A percentile compares a stretch with the other conserved stretches of the same genome.
phyloP scores from a whole-genome alignment of 2,888 invertebrate genomes.

The Celastrina argiolus region DNA sequence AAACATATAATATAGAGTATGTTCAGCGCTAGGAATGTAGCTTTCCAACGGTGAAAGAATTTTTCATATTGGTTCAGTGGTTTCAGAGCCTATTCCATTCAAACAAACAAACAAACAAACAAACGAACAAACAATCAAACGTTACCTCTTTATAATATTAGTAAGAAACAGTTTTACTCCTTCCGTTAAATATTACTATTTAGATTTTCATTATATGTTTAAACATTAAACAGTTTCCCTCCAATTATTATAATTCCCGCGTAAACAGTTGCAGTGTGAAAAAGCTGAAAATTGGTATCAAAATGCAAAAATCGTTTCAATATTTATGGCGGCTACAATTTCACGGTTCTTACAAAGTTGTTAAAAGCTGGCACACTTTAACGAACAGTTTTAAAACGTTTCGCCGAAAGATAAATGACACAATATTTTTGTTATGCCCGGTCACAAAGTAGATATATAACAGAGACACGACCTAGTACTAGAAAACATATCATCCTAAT shows the following conservation, averaged over 20 bases:
- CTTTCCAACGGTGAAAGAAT: no score
- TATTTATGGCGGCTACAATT: conserved; percentile 14
- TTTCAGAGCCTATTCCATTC: no score
- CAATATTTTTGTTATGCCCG: conserved; percentile 2
- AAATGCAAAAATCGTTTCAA: conserved; percentile 16
- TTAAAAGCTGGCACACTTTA: conserved; percentile 12
- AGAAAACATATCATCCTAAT: no score
- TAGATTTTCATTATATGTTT: not conserved
- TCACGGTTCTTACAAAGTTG: conserved; percentile 17
- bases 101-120: no score
- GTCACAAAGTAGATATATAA: no score
- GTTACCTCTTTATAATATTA: no score
- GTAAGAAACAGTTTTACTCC: no score
- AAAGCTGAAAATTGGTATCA: conserved; percentile 16
- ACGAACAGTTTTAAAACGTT: conserved; percentile 8
- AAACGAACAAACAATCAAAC: no score
- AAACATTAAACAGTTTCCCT: not conserved
- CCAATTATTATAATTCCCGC: not conserved
- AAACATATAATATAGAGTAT: no score
- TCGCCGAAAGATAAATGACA: conserved; percentile 3
- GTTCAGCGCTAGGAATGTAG: no score
- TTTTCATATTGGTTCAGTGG: no score
- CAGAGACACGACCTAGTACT: no score
- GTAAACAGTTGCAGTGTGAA: not conserved
- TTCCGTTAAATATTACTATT: not conserved